Base-by-base conservation (phyloP, 2,888 invertebrate genomes). In the Lasioglossum villosulum region DNA sequence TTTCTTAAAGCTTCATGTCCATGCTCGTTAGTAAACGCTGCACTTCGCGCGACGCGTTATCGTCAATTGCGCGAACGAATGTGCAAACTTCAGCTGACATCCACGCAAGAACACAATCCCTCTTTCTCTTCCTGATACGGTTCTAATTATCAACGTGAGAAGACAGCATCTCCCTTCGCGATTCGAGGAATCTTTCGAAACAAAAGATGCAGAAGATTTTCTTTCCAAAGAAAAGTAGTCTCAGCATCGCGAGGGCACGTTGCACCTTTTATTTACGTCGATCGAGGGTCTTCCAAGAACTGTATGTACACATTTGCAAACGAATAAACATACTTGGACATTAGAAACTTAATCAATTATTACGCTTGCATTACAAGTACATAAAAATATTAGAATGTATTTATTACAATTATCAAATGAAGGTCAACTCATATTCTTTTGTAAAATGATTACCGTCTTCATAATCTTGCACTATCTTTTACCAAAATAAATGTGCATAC, bases 101-200 rank as follows among this genome's bases (percentile, higher is more conserved):
- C 70, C 82, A 72, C 75, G 72, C 82, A 77, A 56, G 81, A 84
- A 83, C 68, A 80, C 80, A 78, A 77, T 77, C 82, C 76, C 75
- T 75, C 59, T 77, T 83, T 70, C 70, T 59, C 75, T 74, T 83
- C 71, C 63, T 68, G 72, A 72, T 66, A 76, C 80, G 75, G 73
- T 63, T 84, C 81, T 84, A 87, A 88, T 87, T 88, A 88, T 88
- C 88, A 86, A 81, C 86, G 86, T 88, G 87, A 84, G 87, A 88
- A 86, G 14, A 78, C 83, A 1, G 56, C 45, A 34, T 27, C 59
- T 63, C 59, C 30, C 71, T 45, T 59, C 19, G 10, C 52, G 73
- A 34, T 23, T 4, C 34, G n/a, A 66, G 63, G 3, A 37, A 56
- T 45, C n/a, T n/a, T 48, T 42, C 59, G n/a, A 10, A 4, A 59